phyloP scores from a whole-genome alignment of 2,113 vertebrate species.

The Misgurnus anguillicaudatus region DNA sequence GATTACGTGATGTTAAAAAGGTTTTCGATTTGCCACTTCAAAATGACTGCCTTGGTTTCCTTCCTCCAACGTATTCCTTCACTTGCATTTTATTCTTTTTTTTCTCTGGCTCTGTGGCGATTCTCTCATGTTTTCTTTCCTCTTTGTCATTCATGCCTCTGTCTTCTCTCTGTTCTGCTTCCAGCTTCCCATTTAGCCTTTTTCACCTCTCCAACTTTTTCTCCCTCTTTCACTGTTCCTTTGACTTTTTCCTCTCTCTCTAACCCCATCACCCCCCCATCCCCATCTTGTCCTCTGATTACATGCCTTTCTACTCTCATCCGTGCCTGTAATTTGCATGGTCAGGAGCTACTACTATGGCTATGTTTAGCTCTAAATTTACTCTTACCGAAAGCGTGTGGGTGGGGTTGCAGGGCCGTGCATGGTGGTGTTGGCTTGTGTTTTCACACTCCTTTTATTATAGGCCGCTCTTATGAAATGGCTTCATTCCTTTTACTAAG shows the following conservation, averaged over 20 bases:
- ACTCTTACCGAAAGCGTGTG: slow-evolving; percentile 80
- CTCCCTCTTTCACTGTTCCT: slow-evolving; percentile 63
- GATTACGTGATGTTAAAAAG: background rate
- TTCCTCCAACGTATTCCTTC: background rate
- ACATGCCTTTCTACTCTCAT: slow-evolving; percentile 70
- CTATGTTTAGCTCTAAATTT: slow-evolving; percentile 81
- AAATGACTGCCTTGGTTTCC: background rate
- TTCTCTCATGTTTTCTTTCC: background rate
- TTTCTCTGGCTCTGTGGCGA: background rate
- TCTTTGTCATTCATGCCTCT: slow-evolving; percentile 10
- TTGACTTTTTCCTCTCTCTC: slow-evolving; percentile 58
- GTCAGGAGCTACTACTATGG: slow-evolving; percentile 74
- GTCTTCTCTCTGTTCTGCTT: background rate
- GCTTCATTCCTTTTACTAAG: slow-evolving; percentile 73
- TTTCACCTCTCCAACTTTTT: slow-evolving; percentile 51
- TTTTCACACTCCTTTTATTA: slow-evolving; percentile 82
- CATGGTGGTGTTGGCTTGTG: slow-evolving; percentile 72
- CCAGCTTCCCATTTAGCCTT: slow-evolving; percentile 10
- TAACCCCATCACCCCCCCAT: slow-evolving; percentile 51
- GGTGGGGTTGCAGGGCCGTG: slow-evolving; percentile 74
- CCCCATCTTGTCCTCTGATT: slow-evolving; percentile 69
- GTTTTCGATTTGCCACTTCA: background rate
- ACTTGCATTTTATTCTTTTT: background rate
- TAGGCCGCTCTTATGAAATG: slow-evolving; percentile 75
- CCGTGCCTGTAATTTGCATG: slow-evolving; percentile 77